These are phyloP conservation scores for Drosophila rubida DNA, from an alignment of 2,888 invertebrate genomes.

Conservation along the genomic window DNA sequence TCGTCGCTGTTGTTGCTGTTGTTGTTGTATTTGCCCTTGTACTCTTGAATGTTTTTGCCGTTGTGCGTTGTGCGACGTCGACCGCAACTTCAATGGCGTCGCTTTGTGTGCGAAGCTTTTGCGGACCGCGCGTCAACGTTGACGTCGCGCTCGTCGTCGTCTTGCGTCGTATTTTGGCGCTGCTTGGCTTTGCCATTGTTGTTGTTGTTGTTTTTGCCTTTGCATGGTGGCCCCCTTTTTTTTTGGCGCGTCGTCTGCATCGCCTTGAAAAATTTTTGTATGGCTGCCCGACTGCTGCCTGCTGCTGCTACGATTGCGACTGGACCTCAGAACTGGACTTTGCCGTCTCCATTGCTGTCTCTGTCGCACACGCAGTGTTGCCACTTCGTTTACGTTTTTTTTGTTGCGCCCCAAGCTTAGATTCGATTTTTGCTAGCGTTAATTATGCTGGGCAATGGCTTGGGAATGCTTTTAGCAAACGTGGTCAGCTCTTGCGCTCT, in stretches of 20 bases:
- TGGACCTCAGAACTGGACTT: slow-evolving; percentile 66
- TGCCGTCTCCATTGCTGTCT: slow-evolving; percentile 29
- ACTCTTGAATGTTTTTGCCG: slow-evolving; percentile 69
- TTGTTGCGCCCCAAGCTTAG: slow-evolving; percentile 62
- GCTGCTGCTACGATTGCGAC: slow-evolving; percentile 27
- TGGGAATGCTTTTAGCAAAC: slow-evolving; percentile 59
- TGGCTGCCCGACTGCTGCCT: slow-evolving; percentile 51
- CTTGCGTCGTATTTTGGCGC: slow-evolving; percentile 47
- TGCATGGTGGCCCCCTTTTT: slow-evolving; percentile 61
- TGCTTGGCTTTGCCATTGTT: slow-evolving; percentile 24
- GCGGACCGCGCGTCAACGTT: slow-evolving; percentile 70
- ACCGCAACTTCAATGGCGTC: slow-evolving; percentile 77
- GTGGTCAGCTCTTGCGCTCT: slow-evolving; percentile 57
- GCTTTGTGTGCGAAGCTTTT: slow-evolving; percentile 37
- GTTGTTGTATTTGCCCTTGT: slow-evolving; percentile 78
- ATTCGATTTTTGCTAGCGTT: slow-evolving; percentile 78
- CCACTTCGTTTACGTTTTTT: slow-evolving; percentile 54
- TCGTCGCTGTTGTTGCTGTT: slow-evolving; percentile 35
- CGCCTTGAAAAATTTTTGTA: slow-evolving; percentile 76
- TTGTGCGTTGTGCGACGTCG: slow-evolving; percentile 57
- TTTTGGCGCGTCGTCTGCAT: slow-evolving; percentile 77
- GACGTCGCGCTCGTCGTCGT: slow-evolving; percentile 72
- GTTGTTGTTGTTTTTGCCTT: slow-evolving; percentile 43
- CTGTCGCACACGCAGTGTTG: slow-evolving; percentile 58
- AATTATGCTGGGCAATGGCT: slow-evolving; percentile 69